Conservation (phyloP, 2,888 invertebrate genomes). For the Pyrocoelia pectoralis region DNA sequence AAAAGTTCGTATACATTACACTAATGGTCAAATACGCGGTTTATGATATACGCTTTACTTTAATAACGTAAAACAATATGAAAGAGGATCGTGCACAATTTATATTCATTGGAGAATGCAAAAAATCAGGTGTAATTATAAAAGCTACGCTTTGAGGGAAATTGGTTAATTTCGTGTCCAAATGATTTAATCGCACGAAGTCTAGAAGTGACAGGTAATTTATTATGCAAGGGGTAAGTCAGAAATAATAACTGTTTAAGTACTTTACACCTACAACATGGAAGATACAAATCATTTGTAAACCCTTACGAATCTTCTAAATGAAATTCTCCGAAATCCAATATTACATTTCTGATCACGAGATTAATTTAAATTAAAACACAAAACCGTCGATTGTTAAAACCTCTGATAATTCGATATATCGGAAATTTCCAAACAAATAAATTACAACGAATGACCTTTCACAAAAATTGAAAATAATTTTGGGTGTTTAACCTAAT, state of each 20-base stretch:
- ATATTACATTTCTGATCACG: too few relatives aligned
- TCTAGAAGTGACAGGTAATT: constrained; percentile 21
- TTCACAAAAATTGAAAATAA: too few relatives aligned
- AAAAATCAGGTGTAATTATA: constrained; percentile 20
- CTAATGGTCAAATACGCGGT: neutral
- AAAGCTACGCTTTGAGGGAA: constrained; percentile 15
- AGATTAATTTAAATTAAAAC: too few relatives aligned
- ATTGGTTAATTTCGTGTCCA: constrained; percentile 18
- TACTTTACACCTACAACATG: constrained; percentile 20
- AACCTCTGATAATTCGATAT: too few relatives aligned
- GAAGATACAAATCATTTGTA: constrained; percentile 17
- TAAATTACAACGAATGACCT: too few relatives aligned
- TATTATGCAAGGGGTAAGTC: constrained; percentile 21
- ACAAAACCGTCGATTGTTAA: too few relatives aligned
- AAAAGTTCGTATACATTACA: too few relatives aligned
- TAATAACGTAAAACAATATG: too few relatives aligned
- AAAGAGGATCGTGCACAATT: neutral
- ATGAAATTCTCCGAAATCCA: too few relatives aligned
- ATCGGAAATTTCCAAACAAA: too few relatives aligned
- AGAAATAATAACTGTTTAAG: constrained; percentile 21
- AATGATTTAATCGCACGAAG: constrained; percentile 20
- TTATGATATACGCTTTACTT: too few relatives aligned
- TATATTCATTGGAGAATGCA: constrained; percentile 8
- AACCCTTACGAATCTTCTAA: neutral
- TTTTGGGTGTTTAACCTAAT: too few relatives aligned